phyloP scores from a whole-genome alignment of 2,113 vertebrate genomes.

The Sigmodon hispidus region DNA sequence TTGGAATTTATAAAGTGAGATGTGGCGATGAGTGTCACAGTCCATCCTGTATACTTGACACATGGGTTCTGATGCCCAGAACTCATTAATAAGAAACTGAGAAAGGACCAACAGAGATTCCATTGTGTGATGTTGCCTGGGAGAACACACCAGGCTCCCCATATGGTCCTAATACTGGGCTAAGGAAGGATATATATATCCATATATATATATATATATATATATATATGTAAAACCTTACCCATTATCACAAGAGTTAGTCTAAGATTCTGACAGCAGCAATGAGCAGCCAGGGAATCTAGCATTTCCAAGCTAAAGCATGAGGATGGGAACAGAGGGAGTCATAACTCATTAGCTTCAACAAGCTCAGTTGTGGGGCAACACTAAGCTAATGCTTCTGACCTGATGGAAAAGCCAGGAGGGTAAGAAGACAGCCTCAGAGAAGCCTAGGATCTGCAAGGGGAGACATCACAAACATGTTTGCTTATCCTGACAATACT shows the following conservation, averaged over 20 bases:
- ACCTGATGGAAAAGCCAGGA: neutral
- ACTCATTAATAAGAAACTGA: constrained; percentile 74
- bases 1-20: neutral
- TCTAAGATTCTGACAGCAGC: constrained; percentile 72
- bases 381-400: neutral
- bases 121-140: constrained; percentile 74
- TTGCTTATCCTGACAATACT: neutral
- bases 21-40: constrained; percentile 5
- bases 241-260: constrained; percentile 77
- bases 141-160: constrained; percentile 67
- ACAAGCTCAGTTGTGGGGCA: neutral
- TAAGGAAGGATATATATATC: constrained; percentile 56
- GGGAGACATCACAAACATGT: neutral
- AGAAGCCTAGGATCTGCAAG: neutral
- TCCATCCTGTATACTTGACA: constrained; percentile 66
- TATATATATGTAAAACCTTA: no score
- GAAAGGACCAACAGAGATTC: constrained; percentile 68
- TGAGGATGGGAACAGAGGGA: constrained; percentile 25
- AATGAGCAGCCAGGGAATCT: constrained; percentile 52
- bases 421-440: neutral
- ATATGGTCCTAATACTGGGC: constrained; percentile 61
- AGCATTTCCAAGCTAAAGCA: neutral
- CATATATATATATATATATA: no score
- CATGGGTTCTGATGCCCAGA: constrained; percentile 60
- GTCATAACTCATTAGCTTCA: constrained; percentile 38